phyloP scores from a whole-genome alignment of 1,140 invertebrate genomes.

The Sinella curviseta region DNA sequence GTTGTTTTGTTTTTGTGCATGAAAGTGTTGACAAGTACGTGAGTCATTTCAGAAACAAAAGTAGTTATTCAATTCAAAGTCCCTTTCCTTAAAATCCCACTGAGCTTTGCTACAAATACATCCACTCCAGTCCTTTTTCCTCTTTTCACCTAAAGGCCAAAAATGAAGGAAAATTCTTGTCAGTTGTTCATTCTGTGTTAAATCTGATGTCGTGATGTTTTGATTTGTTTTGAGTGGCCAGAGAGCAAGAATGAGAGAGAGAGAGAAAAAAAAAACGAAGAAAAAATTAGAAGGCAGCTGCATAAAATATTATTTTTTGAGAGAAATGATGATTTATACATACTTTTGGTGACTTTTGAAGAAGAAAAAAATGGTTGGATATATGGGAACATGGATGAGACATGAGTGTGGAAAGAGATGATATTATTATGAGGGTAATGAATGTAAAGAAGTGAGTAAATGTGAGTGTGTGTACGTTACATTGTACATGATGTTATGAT shows the following conservation, averaged over 20 bases:
- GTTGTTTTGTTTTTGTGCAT: slow-evolving; percentile 9
- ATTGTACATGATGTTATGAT: slow-evolving; percentile 18
- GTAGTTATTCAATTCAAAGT: neutral
- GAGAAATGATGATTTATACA: neutral
- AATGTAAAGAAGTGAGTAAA: neutral
- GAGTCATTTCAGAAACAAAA: neutral
- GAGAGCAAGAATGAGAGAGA: too few relatives aligned
- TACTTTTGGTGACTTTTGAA: neutral
- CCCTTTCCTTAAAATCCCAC: neutral
- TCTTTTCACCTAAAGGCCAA: too few relatives aligned
- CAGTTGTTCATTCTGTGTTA: neutral
- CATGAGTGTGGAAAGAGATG: neutral
- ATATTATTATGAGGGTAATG: neutral
- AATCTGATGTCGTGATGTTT: neutral
- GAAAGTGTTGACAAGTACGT: slow-evolving; percentile 13
- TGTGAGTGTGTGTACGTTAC: too few relatives aligned
- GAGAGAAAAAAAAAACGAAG: neutral
- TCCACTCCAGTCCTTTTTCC: too few relatives aligned
- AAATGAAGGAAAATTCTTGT: neutral
- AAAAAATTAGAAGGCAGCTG: slow-evolving; percentile 12
- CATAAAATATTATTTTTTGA: neutral
- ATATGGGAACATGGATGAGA: neutral
- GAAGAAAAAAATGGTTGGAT: neutral
- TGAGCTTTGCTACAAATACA: too few relatives aligned
- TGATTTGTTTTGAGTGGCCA: neutral